A percentile compares a stretch with the other conserved stretches of the same genome.
Evolutionary conservation across 2,113 vertebrate genomes (phyloP).

Genomic region (Ophiodon elongatus): DNA sequence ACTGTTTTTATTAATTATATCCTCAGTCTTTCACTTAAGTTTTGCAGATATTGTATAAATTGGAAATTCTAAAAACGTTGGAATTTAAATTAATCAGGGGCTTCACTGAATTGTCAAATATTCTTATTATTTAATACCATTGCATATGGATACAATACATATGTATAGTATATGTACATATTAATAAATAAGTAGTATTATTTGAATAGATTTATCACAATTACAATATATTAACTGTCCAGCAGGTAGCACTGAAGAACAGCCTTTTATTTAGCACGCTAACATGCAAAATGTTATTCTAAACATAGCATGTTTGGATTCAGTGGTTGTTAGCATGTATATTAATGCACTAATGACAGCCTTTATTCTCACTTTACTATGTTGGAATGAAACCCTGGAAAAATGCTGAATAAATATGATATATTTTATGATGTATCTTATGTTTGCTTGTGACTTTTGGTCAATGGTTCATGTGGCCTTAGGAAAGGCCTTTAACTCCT

Average conservation of each 20-base stretch:
- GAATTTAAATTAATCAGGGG: not conserved
- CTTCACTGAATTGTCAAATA: not conserved
- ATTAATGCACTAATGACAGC: not conserved
- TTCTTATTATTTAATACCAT: not conserved
- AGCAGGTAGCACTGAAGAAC: not conserved
- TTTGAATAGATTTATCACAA: not conserved
- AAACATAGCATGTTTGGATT: not conserved
- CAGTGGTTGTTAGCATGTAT: not conserved
- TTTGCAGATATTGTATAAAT: not conserved
- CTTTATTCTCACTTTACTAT: not conserved
- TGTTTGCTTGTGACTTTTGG: not conserved
- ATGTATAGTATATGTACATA: not conserved
- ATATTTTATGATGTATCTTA: not conserved
- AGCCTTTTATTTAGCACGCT: not conserved
- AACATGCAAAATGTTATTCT: not conserved
- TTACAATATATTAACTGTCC: not conserved
- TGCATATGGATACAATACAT: not conserved
- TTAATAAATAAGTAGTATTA: not conserved
- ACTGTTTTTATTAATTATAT: not conserved
- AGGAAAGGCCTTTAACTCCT: not conserved
- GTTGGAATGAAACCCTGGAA: not conserved
- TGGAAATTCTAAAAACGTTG: not conserved
- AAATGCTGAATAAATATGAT: not conserved
- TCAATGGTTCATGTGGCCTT: not conserved
- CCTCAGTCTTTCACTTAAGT: not conserved